A percentile compares a stretch with the other conserved stretches of the same genome.
phyloP scores from a whole-genome alignment of 2,797 vertebrate species.

The Gymnoscopelus braueri region DNA sequence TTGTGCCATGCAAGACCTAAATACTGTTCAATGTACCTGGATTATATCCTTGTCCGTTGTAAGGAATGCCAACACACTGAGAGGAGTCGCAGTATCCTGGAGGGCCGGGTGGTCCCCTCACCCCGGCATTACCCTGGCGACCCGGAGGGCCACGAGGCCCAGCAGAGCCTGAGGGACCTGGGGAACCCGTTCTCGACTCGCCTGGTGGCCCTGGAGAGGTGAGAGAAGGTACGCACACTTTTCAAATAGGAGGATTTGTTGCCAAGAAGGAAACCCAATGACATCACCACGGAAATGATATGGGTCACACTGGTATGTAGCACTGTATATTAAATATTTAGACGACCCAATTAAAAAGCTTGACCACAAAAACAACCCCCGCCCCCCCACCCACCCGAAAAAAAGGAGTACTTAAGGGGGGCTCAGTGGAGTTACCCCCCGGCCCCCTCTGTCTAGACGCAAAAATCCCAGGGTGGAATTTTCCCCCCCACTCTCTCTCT shows the following conservation, averaged over 20 bases:
- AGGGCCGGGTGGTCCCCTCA: conserved; percentile 93
- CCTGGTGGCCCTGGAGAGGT: conserved; percentile 88
- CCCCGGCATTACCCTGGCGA: conserved; percentile 90
- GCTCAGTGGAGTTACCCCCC: conserved; percentile 61
- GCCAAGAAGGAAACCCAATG: conserved; percentile 42
- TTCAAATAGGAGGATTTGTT: conserved; percentile 24
- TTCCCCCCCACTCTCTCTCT: conserved; percentile 55
- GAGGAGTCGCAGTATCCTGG: conserved; percentile 98
- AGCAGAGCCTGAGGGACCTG: conserved; percentile 90
- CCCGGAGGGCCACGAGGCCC: conserved; percentile 93
- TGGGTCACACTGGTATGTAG: conserved; percentile 55
- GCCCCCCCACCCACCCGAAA: not conserved
- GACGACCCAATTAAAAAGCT: conserved; percentile 79
- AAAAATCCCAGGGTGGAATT: conserved; percentile 81
- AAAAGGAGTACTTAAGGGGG: conserved; percentile 34
- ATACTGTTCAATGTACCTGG: conserved; percentile 83
- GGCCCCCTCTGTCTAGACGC: conserved; percentile 79
- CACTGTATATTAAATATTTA: conserved; percentile 76
- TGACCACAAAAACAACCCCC: conserved; percentile 43
- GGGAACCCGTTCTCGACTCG: conserved; percentile 92
- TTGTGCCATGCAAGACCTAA: conserved; percentile 62
- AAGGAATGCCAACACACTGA: conserved; percentile 97
- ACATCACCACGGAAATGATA: conserved; percentile 69
- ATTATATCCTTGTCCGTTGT: conserved; percentile 97
- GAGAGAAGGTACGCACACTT: conserved; percentile 27